These are phyloP conservation scores for Rhabdornis inornatus DNA, from an alignment of 2,113 vertebrate genomes.

Conservation along the genomic window DNA sequence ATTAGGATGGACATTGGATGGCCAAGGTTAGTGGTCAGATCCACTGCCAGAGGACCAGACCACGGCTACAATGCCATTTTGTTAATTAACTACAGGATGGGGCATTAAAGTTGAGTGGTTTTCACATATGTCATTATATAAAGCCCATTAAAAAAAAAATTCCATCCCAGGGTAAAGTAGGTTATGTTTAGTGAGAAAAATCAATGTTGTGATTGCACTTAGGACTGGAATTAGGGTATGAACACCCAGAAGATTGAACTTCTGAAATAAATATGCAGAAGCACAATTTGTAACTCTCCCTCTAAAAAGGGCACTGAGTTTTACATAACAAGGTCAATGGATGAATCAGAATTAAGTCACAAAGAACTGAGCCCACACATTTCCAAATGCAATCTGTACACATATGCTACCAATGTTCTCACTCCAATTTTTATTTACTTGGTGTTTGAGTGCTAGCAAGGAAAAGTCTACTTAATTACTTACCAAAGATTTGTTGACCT, in stretches of 20 bases:
- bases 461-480: background rate
- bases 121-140: conserved; percentile 1
- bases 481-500: background rate
- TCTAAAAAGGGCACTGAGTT: conserved; percentile 21
- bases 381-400: background rate
- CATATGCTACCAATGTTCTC: background rate
- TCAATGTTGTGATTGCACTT: conserved; percentile 62
- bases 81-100: conserved; percentile 3
- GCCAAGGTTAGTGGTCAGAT: background rate
- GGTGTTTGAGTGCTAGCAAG: background rate
- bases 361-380: background rate
- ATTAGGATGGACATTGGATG: background rate
- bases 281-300: conserved; percentile 27
- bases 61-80: background rate
- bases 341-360: conserved; percentile 45
- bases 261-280: conserved; percentile 63
- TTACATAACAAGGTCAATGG: conserved; percentile 63
- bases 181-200: conserved; percentile 62
- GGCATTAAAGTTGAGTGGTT: conserved; percentile 5
- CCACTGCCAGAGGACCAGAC: background rate
- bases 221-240: conserved; percentile 40
- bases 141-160: background rate
- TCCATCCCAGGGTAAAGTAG: conserved; percentile 44
- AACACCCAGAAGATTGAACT: conserved; percentile 49
- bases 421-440: conserved; percentile 6